phyloP scores from a whole-genome alignment of 2,113 vertebrate species.

The Dolichotis patagonum region DNA sequence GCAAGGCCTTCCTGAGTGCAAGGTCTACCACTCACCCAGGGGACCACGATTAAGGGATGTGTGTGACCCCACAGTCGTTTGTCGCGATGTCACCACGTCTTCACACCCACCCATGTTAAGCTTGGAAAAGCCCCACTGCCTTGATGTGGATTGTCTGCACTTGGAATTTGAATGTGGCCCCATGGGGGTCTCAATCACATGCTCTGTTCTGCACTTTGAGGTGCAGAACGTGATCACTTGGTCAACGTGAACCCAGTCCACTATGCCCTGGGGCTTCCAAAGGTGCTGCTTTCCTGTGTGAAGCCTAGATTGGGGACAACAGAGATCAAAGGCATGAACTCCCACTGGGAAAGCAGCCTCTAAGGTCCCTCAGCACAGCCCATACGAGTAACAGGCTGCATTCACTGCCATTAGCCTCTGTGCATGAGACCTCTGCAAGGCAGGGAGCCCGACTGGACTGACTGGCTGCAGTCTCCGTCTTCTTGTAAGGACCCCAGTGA shows the following conservation, averaged over 20 bases:
- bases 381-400: background rate
- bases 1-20: background rate
- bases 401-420: background rate
- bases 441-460: background rate
- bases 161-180: background rate
- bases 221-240: background rate
- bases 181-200: background rate
- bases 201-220: background rate
- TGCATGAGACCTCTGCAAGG: background rate
- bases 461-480: background rate
- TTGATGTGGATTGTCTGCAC: background rate
- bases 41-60: background rate
- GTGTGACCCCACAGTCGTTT: background rate
- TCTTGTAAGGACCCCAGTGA: background rate
- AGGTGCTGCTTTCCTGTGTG: background rate
- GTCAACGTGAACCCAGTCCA: background rate
- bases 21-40: background rate
- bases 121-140: background rate
- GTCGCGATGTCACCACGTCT: background rate
- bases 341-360: background rate
- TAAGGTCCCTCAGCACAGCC: background rate
- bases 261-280: background rate
- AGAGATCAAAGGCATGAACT: background rate
- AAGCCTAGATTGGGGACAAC: background rate
- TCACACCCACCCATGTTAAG: background rate